phyloP scores from a whole-genome alignment of 2,797 vertebrate genomes.

The Sebastes melanostomus region DNA sequence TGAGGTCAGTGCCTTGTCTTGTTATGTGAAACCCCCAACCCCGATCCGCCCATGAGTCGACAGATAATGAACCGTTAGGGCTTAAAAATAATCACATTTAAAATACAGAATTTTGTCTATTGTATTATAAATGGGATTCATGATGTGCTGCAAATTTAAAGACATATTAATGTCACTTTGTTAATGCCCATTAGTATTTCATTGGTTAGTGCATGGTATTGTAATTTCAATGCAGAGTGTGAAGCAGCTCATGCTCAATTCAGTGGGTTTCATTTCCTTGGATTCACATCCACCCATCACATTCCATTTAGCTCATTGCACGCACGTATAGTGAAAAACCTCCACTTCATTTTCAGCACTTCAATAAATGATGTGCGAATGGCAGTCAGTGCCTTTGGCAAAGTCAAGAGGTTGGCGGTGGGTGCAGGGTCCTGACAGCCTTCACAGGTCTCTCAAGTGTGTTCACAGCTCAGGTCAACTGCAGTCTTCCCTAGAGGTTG shows the following conservation, averaged over 20 bases:
- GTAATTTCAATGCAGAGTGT: neutral
- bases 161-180: neutral
- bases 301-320: neutral
- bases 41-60: neutral
- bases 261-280: neutral
- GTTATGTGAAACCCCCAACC: constrained; percentile 1
- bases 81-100: constrained; percentile 20
- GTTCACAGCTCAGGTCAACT: constrained; percentile 38
- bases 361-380: neutral
- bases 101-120: constrained; percentile 1
- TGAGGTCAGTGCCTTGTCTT: constrained; percentile 39
- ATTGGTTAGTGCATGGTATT: neutral
- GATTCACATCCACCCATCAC: neutral
- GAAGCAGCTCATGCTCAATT: neutral
- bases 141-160: neutral
- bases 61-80: constrained; percentile 14
- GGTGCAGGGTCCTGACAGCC: constrained; percentile 13
- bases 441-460: constrained; percentile 33
- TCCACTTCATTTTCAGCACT: neutral
- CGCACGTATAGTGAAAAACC: neutral
- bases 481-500: constrained; percentile 34
- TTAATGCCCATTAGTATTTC: neutral
- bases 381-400: neutral
- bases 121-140: constrained; percentile 11
- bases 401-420: constrained; percentile 8